Conservation (phyloP, 2,888 invertebrate species). For the Meiosimyza platycephala region DNA sequence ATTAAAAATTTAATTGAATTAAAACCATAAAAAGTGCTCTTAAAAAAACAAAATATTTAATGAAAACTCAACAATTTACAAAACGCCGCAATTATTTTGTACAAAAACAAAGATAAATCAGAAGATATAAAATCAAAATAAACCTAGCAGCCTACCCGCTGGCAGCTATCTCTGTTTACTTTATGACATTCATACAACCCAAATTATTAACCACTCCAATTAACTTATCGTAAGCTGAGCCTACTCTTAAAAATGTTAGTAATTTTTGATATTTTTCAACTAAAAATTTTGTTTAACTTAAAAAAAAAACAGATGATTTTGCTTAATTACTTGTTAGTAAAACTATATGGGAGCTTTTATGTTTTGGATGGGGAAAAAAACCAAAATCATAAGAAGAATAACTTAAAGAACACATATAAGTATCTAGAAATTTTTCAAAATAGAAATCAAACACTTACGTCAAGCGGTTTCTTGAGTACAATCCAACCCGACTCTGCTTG, state of each 20-base stretch:
- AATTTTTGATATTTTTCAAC: neutral
- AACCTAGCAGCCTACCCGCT: neutral
- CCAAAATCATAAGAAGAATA: neutral
- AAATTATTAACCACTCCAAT: no score
- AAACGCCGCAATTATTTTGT: constrained; percentile 22
- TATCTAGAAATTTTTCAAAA: constrained; percentile 39
- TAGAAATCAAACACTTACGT: constrained; percentile 81
- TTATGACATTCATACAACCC: no score
- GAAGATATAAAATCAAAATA: neutral
- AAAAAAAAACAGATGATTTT: constrained; percentile 39
- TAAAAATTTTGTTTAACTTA: constrained; percentile 43
- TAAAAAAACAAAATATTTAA: constrained; percentile 32
- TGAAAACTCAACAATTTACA: constrained; percentile 3
- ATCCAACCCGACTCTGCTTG: constrained; percentile 98
- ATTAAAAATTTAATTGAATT: constrained; percentile 24
- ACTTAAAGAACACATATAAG: constrained; percentile 38
- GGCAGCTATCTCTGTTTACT: neutral
- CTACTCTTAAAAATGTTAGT: constrained; percentile 22
- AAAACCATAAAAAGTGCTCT: constrained; percentile 42
- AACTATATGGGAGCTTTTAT: constrained; percentile 9
- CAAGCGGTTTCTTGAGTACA: constrained; percentile 91
- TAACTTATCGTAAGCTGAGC: constrained; percentile 20
- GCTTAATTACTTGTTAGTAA: constrained; percentile 21
- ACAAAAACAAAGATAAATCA: no score
- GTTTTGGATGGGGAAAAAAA: constrained; percentile 11